These are phyloP conservation scores for Parnassius glacialis DNA, from an alignment of 2,888 invertebrate genomes.

Conservation along the genomic window DNA sequence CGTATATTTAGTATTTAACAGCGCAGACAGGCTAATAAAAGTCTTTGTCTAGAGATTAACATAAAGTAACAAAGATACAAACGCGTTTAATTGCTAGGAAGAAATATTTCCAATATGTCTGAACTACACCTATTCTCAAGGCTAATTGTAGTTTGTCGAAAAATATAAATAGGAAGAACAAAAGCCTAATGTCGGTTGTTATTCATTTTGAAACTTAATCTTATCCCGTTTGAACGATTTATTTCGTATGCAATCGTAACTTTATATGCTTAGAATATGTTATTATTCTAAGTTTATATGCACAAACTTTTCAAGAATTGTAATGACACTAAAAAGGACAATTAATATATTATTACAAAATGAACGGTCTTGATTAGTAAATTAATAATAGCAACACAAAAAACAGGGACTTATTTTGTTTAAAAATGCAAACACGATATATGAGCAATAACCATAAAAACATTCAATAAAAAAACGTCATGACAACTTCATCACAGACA, in stretches of 20 bases:
- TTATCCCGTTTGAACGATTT: constrained; percentile 1
- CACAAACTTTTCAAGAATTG: too few relatives aligned
- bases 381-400: too few relatives aligned
- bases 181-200: constrained; percentile 3
- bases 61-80: constrained; percentile 22
- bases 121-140: constrained; percentile 13
- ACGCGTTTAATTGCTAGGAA: constrained; percentile 20
- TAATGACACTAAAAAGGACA: too few relatives aligned
- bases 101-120: constrained; percentile 18
- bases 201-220: constrained; percentile 4
- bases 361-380: too few relatives aligned
- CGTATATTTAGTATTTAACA: constrained; percentile 23
- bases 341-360: too few relatives aligned
- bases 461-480: too few relatives aligned
- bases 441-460: too few relatives aligned
- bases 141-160: constrained; percentile 3
- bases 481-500: too few relatives aligned
- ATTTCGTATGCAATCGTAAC: not conserved
- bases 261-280: too few relatives aligned
- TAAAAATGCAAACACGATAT: too few relatives aligned
- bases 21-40: constrained; percentile 20
- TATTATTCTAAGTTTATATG: too few relatives aligned
- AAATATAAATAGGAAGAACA: constrained; percentile 15
- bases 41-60: constrained; percentile 20
- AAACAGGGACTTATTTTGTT: too few relatives aligned